phyloP scores from a whole-genome alignment of 2,888 invertebrate genomes.

The Tetanocera ferruginea region DNA sequence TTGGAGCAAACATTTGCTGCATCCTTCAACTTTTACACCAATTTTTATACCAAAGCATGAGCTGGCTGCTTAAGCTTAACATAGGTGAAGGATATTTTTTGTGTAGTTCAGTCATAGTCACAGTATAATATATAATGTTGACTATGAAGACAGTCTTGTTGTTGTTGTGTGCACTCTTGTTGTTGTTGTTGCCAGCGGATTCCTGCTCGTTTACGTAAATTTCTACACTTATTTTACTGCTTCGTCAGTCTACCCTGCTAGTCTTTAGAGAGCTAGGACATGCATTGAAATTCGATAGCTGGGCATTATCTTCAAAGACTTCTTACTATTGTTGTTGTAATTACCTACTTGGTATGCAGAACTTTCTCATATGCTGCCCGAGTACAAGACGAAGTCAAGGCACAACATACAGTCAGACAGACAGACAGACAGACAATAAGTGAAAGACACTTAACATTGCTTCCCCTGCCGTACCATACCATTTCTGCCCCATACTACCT shows the following conservation, averaged over 20 bases:
- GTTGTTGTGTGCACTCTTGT: neutral
- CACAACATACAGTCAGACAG: neutral
- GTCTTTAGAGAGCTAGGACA: neutral
- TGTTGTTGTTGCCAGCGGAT: neutral
- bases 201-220: no score
- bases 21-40: neutral
- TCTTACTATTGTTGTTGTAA: neutral
- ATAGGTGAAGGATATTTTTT: conserved; percentile 20
- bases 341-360: conserved; percentile 21
- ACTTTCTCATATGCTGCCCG: neutral
- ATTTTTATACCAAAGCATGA: no score
- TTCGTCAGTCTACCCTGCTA: neutral
- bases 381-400: neutral
- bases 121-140: neutral
- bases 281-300: conserved; percentile 4
- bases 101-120: neutral
- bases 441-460: neutral
- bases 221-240: neutral
- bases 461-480: neutral
- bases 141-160: neutral
- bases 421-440: neutral
- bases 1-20: conserved; percentile 4
- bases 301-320: no score
- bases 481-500: neutral
- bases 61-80: no score